Evolutionary conservation across 2,797 vertebrate genomes (phyloP), one percentile per base, ranked within the genome.

Genomic region (Xyrichtys novacula): DNA sequence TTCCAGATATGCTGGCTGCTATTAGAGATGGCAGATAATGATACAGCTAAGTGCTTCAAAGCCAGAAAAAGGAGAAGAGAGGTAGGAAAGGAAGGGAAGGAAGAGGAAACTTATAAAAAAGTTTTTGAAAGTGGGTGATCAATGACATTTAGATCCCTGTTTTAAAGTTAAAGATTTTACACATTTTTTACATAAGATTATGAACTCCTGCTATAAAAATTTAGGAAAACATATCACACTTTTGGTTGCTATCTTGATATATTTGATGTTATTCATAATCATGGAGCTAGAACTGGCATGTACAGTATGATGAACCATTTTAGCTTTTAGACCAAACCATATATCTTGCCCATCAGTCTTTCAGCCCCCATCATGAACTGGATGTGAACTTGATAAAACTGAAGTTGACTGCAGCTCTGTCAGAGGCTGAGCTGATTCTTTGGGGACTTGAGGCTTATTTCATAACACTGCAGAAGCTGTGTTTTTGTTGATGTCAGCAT

Each of bases 401-500:
- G 55, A 58, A 72, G 29, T 34, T 73, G 55, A 68, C 60, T 40
- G 0, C 31, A 22, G 52, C 43, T 61, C 26, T 42, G 42, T 42
- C 23, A 23, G 28, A 55, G 28, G 28, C 28, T 58, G 26, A 20
- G 20, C 38, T 4, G 42, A 56, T 71, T 60, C 71, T 72, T 29
- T 25, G 31, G 65, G 52, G 70, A 72, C 57, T 10, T 22, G 3
- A 66, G 49, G 28, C 32, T 11, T 44, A 65, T 74, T 80, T 76
- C 28, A 63, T 44, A 32, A 63, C 1, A 1, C 44, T 40, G 59
- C 44, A 42, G 42, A 77, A 56, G 48, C 64, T 60, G 54, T 53
- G 23, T 78, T 81, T 76, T 32, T 80, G 78, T 76, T 64, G 63
- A 63, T 80, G 71, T 84, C 71, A 65, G 67, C 57, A 74, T 59